Evolutionary conservation across 2,797 vertebrate genomes (phyloP), one percentile per base, ranked within the genome.

Genomic region (Pogonophryne albipinna): DNA sequence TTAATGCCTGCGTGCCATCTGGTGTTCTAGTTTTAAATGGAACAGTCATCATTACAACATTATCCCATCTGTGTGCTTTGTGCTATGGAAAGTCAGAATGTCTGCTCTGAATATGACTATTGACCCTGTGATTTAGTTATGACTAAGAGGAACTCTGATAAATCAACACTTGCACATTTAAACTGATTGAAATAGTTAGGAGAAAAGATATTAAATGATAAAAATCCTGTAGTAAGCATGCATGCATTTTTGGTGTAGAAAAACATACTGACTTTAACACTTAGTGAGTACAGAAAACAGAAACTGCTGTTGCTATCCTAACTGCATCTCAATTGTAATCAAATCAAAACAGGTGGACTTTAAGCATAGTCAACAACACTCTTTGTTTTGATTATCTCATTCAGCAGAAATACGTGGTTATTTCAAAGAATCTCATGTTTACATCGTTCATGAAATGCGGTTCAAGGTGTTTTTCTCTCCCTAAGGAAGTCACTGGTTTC

Each of bases 341-440:
- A 49, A 20, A 44, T 12, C 1, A 5, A 38, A 60, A 41, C 14
- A 72, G 11, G 9, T 38, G 41, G n/a, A 44, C 7, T 13, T 3
- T 15, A 19, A 46, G 17, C 13, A 11, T 0, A 44, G 42, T 55
- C 64, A 67, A 8, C 57, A 1, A 15, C 49, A 67, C 19, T 1
- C n/a, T 61, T 57, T 49, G 50, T 57, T 66, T 55, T 58, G 34
- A 71, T 65, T 41, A 67, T 66, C 49, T 65, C 78, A 79, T 79
- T 56, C 66, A 66, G 46, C 38, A 51, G 19, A 12, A 47, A 31
- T 6, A 57, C 9, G 41, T 4, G 2, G 49, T 16, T 4, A 15
- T 17, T 74, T 66, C 41, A 52, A n/a, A 34, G 14, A 16, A 34
- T 14, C 52, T 49, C 10, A 20, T 52, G 17, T 49, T 63, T 10